phyloP scores from a whole-genome alignment of 2,113 vertebrate species.

The Odontesthes bonariensis region DNA sequence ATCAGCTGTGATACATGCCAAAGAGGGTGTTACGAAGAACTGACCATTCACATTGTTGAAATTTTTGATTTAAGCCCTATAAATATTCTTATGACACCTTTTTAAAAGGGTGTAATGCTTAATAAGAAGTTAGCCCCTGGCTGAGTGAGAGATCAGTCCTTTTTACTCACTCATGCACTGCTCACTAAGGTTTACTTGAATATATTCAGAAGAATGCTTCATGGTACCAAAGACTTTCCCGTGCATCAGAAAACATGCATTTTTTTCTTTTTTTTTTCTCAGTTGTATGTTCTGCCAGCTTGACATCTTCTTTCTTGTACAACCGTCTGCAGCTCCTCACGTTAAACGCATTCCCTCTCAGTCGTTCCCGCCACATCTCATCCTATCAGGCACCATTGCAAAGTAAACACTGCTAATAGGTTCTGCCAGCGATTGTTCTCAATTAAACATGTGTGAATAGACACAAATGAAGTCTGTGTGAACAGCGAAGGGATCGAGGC shows the following conservation, averaged over 20 bases:
- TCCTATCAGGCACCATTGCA: constrained; percentile 26
- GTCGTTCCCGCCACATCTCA: not conserved
- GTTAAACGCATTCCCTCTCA: not conserved
- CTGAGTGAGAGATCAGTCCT: not conserved
- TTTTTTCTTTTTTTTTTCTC: not conserved
- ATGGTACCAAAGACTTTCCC: not conserved
- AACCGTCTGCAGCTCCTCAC: not conserved
- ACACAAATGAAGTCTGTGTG: constrained; percentile 41
- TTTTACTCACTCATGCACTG: not conserved
- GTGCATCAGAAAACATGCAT: not conserved
- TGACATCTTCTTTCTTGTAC: not conserved
- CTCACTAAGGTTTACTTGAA: not conserved
- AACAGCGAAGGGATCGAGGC: not conserved
- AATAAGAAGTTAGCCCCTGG: not conserved
- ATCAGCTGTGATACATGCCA: no score
- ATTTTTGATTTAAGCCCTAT: no score
- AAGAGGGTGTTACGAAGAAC: no score
- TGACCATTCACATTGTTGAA: no score
- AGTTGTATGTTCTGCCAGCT: not conserved
- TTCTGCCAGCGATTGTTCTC: constrained; percentile 45
- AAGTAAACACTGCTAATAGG: constrained; percentile 36
- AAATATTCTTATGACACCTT: no score
- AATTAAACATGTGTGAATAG: constrained; percentile 28
- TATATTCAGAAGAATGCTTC: not conserved
- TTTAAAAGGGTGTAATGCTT: no score